A percentile compares a stretch with the other conserved stretches of the same genome.
phyloP scores from a whole-genome alignment of 2,888 invertebrate genomes.

The Caenorhabditis sulstoni region DNA sequence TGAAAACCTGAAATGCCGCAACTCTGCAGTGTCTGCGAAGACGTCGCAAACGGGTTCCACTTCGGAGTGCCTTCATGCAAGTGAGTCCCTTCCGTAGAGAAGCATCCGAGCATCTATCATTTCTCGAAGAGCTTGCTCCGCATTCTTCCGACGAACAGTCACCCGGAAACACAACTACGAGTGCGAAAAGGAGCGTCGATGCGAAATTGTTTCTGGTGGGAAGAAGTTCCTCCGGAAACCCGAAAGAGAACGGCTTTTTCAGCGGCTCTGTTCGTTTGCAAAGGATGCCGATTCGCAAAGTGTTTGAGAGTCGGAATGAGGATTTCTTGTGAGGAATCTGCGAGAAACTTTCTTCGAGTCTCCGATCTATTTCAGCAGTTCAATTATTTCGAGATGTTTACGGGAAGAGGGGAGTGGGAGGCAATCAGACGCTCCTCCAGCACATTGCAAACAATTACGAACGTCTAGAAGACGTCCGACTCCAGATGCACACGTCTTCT shows the following conservation, averaged over 20 bases:
- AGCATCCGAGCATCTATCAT: background rate
- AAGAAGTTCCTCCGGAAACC: constrained; percentile 2
- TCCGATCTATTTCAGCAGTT: constrained; percentile 29
- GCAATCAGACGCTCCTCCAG: constrained; percentile 3
- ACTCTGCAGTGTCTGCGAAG: constrained; percentile 35
- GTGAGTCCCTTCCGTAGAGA: background rate
- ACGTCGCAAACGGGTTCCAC: constrained; percentile 19
- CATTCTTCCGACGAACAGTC: constrained; percentile 75
- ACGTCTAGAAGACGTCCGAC: background rate
- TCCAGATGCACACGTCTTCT: background rate
- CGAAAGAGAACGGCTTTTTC: constrained; percentile 20
- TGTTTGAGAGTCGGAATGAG: constrained; percentile 74
- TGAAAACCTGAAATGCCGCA: too few species aligned
- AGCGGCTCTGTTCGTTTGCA: constrained; percentile 74
- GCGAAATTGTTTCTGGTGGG: constrained; percentile 67
- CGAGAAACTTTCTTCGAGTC: too few species aligned
- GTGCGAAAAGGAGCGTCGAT: constrained; percentile 68
- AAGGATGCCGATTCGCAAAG: constrained; percentile 72
- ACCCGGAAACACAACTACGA: constrained; percentile 70
- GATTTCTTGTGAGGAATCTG: constrained; percentile 59
- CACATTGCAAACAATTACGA: background rate
- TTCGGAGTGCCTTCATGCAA: constrained; percentile 46
- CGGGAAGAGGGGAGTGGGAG: constrained; percentile 41
- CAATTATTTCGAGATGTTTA: constrained; percentile 56
- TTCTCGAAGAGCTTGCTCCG: constrained; percentile 71